Conservation (phyloP, 2,113 vertebrate species). For the Archilochus colubris region DNA sequence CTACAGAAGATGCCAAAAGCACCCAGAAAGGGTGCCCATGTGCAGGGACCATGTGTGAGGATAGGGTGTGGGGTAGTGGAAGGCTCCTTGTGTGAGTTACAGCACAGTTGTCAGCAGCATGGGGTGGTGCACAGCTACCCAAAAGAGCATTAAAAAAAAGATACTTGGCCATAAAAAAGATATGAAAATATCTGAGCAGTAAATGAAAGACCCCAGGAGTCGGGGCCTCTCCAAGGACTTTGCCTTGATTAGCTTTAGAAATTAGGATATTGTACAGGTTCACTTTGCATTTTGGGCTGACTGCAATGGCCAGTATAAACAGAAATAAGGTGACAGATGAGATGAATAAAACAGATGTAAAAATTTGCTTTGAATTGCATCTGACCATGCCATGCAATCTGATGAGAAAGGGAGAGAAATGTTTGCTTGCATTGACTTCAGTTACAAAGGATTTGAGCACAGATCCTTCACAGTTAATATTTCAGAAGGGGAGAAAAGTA, state of each 20-base stretch:
- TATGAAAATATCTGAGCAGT: background rate
- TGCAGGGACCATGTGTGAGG: background rate
- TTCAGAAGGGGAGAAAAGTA: background rate
- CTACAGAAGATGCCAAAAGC: background rate
- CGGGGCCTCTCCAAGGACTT: background rate
- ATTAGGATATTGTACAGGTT: background rate
- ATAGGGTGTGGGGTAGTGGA: background rate
- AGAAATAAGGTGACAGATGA: background rate
- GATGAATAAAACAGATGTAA: background rate
- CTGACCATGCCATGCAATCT: background rate
- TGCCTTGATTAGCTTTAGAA: background rate
- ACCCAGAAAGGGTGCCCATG: background rate
- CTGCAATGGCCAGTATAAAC: background rate
- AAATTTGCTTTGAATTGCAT: background rate
- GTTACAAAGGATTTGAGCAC: background rate
- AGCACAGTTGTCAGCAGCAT: background rate
- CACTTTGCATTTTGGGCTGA: background rate
- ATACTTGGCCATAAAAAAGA: background rate
- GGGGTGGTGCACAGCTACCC: accelerated
- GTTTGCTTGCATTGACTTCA: background rate
- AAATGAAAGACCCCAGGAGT: background rate
- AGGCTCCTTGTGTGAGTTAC: background rate
- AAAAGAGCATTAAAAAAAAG: background rate
- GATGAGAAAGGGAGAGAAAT: background rate
- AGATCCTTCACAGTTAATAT: background rate